Conservation (phyloP, 2,113 vertebrate species). For the Camelus bactrianus region DNA sequence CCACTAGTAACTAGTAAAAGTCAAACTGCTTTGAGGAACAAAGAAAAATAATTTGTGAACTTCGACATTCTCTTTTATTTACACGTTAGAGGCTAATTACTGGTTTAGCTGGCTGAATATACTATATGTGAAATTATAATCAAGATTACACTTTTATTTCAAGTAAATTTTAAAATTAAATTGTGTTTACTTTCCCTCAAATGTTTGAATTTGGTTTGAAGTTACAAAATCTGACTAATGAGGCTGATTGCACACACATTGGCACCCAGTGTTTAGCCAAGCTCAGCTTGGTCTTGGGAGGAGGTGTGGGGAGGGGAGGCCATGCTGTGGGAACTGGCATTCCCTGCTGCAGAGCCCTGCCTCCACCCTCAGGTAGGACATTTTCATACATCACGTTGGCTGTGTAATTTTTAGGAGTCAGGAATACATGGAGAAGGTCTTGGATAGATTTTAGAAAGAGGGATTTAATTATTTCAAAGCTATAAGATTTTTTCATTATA, state of each 20-base stretch:
- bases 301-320: background rate
- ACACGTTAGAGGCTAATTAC: background rate
- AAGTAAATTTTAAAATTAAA: background rate
- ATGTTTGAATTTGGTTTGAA: background rate
- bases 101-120: background rate
- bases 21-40: background rate
- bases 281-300: background rate
- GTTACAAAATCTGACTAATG: background rate
- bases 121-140: background rate
- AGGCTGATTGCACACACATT: background rate
- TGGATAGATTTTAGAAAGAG: background rate
- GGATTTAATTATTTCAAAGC: background rate
- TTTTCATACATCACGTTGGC: background rate
- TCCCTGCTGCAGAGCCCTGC: background rate
- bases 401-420: background rate
- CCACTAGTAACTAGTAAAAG: background rate
- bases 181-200: background rate
- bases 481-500: background rate
- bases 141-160: background rate
- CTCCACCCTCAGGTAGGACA: background rate
- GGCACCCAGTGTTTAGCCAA: accelerated
- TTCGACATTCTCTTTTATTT: background rate
- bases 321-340: accelerated
- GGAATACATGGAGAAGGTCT: background rate
- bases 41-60: background rate